Percentiles rank a stretch among this genome's conserved stretches.
Evolutionary conservation across 2,888 invertebrate genomes (phyloP).

Genomic region (Hipparchia sbordonii): DNA sequence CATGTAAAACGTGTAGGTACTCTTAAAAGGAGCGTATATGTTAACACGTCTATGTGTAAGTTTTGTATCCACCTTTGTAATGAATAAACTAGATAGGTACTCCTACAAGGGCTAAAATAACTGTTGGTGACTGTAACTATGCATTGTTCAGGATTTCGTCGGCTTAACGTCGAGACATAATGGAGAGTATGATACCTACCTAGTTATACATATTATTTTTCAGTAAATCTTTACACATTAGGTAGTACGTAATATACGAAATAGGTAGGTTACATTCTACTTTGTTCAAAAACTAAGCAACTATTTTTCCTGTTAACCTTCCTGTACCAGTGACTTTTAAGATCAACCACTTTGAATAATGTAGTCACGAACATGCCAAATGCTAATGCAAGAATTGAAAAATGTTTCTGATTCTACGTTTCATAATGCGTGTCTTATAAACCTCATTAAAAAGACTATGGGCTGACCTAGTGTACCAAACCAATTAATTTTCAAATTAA

Average conservation of each 20-base stretch:
- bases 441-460: constrained; percentile 58
- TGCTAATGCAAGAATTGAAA: constrained; percentile 32
- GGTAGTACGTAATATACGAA: not conserved
- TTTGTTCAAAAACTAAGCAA: not conserved
- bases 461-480: constrained; percentile 62
- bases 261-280: not conserved
- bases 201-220: not conserved
- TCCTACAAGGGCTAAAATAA: constrained; percentile 40
- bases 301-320: constrained; percentile 28
- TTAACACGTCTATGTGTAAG: constrained; percentile 42
- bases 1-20: constrained; percentile 36
- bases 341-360: constrained; percentile 33
- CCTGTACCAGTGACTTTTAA: constrained; percentile 23
- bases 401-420: constrained; percentile 46
- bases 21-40: constrained; percentile 38
- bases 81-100: constrained; percentile 47
- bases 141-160: constrained; percentile 17
- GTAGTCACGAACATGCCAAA: constrained; percentile 33
- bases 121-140: constrained; percentile 14
- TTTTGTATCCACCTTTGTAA: constrained; percentile 70
- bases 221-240: not conserved
- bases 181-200: not conserved
- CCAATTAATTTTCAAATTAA: constrained; percentile 75
- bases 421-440: constrained; percentile 63
- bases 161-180: not conserved